Evolutionary conservation across 1,140 invertebrate species (phyloP).

Genomic region (Lethrus apterus): DNA sequence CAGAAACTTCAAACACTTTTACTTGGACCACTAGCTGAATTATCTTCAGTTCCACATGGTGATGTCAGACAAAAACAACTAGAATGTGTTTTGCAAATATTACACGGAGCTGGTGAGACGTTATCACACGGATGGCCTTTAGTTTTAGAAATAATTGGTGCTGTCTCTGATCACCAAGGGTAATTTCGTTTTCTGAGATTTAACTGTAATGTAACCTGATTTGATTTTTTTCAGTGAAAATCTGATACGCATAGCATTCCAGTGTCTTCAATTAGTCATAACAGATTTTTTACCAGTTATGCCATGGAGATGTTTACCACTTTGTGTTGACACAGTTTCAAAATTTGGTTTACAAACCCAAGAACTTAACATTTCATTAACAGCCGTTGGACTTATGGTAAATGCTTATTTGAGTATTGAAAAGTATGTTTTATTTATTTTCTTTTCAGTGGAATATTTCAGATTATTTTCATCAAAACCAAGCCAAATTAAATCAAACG

Average conservation of each 20-base stretch:
- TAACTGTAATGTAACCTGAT: neutral
- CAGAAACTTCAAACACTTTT: conserved; percentile 82
- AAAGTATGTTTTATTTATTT: conserved; percentile 17
- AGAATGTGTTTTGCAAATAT: conserved; percentile 86
- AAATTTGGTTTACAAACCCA: conserved; percentile 95
- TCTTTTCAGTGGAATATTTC: conserved; percentile 89
- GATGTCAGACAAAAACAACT: conserved; percentile 93
- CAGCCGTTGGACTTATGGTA: conserved; percentile 93
- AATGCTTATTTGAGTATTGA: too few species aligned
- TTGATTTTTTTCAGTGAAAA: conserved; percentile 61
- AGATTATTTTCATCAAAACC: conserved; percentile 93
- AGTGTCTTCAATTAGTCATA: conserved; percentile 93
- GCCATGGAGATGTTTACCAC: conserved; percentile 78
- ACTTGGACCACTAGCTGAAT: conserved; percentile 79
- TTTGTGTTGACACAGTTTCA: conserved; percentile 89
- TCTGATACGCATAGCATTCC: conserved; percentile 87
- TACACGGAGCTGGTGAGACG: conserved; percentile 88
- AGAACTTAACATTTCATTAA: conserved; percentile 97
- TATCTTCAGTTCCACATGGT: conserved; percentile 80
- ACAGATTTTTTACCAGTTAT: conserved; percentile 90
- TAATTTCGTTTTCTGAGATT: conserved; percentile 39
- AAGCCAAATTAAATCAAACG: conserved; percentile 72
- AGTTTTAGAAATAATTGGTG: conserved; percentile 89
- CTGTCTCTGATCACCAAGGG: conserved; percentile 88
- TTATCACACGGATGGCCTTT: conserved; percentile 91